These are phyloP conservation scores for Macrosoma leucophasiata DNA, from an alignment of 2,888 invertebrate species.

Conservation along the genomic window DNA sequence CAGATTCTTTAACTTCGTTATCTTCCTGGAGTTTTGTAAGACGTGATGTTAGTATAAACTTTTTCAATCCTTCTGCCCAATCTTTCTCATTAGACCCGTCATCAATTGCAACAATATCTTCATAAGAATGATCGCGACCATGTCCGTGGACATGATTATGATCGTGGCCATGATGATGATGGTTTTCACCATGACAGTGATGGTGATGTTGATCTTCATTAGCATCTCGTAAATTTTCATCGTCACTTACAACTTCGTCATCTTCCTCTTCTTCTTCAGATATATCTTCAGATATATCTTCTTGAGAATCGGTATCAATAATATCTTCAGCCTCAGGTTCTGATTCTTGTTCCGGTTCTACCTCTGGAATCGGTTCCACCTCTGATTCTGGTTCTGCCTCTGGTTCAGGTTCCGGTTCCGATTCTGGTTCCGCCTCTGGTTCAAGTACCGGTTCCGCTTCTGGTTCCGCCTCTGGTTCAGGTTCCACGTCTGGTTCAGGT, in stretches of 20 bases:
- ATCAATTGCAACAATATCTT: too few relatives aligned
- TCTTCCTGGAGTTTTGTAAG: too few relatives aligned
- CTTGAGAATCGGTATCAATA: too few relatives aligned
- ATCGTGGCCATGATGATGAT: slow-evolving; percentile 1
- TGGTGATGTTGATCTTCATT: slow-evolving; percentile 2
- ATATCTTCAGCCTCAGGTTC: slow-evolving; percentile 22
- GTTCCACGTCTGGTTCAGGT: slow-evolving; percentile 51
- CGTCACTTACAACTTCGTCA: slow-evolving; percentile 7
- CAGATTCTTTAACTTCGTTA: too few relatives aligned
- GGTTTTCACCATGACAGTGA: background rate
- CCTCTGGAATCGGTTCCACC: slow-evolving; percentile 36
- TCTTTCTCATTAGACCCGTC: too few relatives aligned
- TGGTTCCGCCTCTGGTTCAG: slow-evolving; percentile 34
- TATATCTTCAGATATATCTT: slow-evolving; percentile 8
- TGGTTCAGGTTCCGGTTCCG: slow-evolving; percentile 50
- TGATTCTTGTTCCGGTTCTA: slow-evolving; percentile 30
- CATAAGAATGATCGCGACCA: slow-evolving; percentile 4
- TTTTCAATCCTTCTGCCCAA: too few relatives aligned
- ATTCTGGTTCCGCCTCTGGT: slow-evolving; percentile 43
- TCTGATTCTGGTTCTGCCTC: slow-evolving; percentile 47
- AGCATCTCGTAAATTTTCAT: background rate
- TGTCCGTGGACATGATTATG: slow-evolving; percentile 4
- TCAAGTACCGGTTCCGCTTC: slow-evolving; percentile 29
- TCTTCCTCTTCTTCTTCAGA: slow-evolving; percentile 2
- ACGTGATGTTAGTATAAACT: too few relatives aligned